Evolutionary conservation across 2,113 vertebrate species (phyloP).

Genomic region (Mustelus asterias): DNA sequence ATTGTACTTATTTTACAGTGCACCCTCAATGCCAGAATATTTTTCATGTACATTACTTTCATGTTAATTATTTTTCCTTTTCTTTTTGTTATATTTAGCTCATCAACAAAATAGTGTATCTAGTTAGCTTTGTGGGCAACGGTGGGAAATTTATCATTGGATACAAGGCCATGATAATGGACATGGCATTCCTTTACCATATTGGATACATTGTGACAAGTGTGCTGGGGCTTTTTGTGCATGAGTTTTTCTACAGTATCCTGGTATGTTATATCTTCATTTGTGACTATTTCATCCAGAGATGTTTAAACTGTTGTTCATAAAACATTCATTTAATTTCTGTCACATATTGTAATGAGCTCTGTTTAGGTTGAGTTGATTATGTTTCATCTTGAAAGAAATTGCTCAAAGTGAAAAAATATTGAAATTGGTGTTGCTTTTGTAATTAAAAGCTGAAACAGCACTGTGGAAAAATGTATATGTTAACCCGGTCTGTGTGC

Average conservation of each 20-base stretch:
- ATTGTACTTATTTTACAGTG: not conserved
- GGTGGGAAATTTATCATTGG: conserved; percentile 94
- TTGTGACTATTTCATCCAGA: not conserved
- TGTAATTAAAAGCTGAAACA: not conserved
- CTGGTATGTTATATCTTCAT: conserved; percentile 60
- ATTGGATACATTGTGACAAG: conserved; percentile 89
- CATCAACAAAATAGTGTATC: conserved; percentile 91
- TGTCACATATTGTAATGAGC: not conserved
- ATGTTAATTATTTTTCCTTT: not conserved
- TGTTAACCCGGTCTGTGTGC: not conserved
- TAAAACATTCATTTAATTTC: not conserved
- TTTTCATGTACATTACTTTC: not conserved
- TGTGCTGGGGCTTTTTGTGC: conserved; percentile 82
- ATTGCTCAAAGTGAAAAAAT: not conserved
- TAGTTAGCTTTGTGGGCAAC: conserved; percentile 96
- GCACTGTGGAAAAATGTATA: not conserved
- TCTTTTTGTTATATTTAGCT: conserved; percentile 60
- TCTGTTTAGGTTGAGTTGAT: not conserved
- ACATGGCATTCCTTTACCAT: conserved; percentile 91
- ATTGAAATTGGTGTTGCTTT: not conserved
- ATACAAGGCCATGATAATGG: conserved; percentile 95
- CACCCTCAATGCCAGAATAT: not conserved
- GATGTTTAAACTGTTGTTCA: not conserved
- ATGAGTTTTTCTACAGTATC: conserved; percentile 96
- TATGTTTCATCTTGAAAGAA: not conserved